These are phyloP conservation scores for Apeira syringaria DNA, from an alignment of 2,888 invertebrate species.

Conservation along the genomic window DNA sequence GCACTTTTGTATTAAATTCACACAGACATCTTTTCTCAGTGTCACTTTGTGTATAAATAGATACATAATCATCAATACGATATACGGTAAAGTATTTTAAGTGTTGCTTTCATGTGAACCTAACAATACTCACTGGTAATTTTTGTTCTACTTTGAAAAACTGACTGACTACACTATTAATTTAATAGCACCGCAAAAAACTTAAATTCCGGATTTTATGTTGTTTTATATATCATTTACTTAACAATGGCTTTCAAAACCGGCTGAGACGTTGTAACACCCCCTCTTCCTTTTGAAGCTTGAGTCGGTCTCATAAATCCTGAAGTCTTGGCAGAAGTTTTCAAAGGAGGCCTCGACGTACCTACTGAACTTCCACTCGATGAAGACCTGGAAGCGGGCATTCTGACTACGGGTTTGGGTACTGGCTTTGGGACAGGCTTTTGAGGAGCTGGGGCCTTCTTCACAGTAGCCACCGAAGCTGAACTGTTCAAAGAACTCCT, in stretches of 20 bases:
- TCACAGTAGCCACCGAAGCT: slow-evolving; percentile 90
- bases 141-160: background rate
- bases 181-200: slow-evolving; percentile 4
- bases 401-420: slow-evolving; percentile 61
- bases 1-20: slow-evolving; percentile 29
- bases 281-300: slow-evolving; percentile 89
- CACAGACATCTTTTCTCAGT: slow-evolving; percentile 7
- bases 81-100: slow-evolving; percentile 7
- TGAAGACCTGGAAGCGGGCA: slow-evolving; percentile 75
- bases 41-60: slow-evolving; percentile 11
- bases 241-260: slow-evolving; percentile 60
- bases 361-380: slow-evolving; percentile 79
- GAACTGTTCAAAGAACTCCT: slow-evolving; percentile 93
- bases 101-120: slow-evolving; percentile 4
- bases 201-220: background rate
- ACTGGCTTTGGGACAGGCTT: slow-evolving; percentile 76
- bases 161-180: slow-evolving; percentile 8
- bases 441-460: slow-evolving; percentile 84
- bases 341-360: slow-evolving; percentile 71
- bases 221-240: slow-evolving; percentile 40
- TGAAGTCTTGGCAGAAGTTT: slow-evolving; percentile 63
- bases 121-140: slow-evolving; percentile 1
- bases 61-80: slow-evolving; percentile 3
- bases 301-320: slow-evolving; percentile 95
- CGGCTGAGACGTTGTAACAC: slow-evolving; percentile 55